These are phyloP conservation scores for Megaceryle maxima DNA, from an alignment of 2,113 vertebrate genomes.

Conservation along the genomic window DNA sequence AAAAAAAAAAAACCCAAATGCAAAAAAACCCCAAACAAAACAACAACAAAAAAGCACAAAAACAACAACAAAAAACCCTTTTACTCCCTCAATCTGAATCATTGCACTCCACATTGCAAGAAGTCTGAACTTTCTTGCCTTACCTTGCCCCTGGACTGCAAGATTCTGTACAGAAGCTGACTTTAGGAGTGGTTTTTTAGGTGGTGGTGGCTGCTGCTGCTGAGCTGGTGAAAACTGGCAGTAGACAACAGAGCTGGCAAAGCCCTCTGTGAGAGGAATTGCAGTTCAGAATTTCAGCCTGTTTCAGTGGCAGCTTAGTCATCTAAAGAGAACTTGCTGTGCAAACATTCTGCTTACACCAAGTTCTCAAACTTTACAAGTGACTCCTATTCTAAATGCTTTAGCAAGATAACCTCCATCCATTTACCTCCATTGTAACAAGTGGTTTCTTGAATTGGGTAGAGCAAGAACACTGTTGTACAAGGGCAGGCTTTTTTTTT, in stretches of 20 bases:
- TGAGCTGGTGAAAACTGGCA: conserved; percentile 1
- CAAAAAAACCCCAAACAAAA: no score
- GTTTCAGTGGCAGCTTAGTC: background rate
- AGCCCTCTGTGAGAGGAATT: background rate
- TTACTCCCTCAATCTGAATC: background rate
- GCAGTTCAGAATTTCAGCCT: background rate
- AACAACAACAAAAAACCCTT: background rate
- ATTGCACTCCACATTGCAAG: background rate
- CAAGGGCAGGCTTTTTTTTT: background rate
- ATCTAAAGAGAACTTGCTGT: background rate
- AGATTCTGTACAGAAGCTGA: background rate
- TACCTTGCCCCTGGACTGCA: background rate
- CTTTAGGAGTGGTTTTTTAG: background rate
- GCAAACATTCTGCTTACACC: background rate
- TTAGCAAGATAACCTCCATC: background rate
- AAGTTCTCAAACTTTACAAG: background rate
- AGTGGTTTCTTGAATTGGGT: background rate
- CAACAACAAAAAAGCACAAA: no score
- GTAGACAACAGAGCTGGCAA: background rate
- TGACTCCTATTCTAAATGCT: background rate
- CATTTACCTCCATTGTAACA: background rate
- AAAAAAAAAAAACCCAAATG: no score
- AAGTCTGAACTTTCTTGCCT: background rate
- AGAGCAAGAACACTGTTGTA: background rate
- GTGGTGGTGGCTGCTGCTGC: background rate